Evolutionary conservation across 2,113 vertebrate genomes (phyloP), one percentile per base, ranked within the genome.

Genomic region (Perccottus glenii): DNA sequence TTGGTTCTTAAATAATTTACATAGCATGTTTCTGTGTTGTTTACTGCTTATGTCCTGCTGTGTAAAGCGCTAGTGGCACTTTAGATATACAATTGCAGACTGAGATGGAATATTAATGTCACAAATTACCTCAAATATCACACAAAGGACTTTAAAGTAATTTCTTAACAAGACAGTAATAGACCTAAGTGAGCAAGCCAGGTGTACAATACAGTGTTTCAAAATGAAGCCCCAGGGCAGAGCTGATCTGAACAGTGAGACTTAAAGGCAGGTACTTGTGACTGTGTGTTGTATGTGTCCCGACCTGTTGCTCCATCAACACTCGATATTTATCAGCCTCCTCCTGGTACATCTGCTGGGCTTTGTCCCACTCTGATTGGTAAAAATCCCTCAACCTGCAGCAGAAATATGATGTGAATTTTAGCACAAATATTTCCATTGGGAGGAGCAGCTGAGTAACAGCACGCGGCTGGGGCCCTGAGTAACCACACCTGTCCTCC

Each of bases 251-350:
- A 40, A 40, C 38, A 40, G 19, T 27, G 8, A 40, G 16, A 55
- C 1, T 0, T 11, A 11, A 46, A 11, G 10, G 12, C 12, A 46
- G 4, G 38, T 8, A 5, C 38, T 12, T 12, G 9, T 50, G 44
- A 32, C 38, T 7, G 15, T 56, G 7, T 60, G 65, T 44, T 16
- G 44, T 16, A 3, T 14, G 10, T 7, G 45, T 9, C 55, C 90
- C 48, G 36, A 98, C 98, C 96, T 98, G 95, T 67, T 96, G 93
- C 48, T 97, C 94, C 86, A 96, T 90, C 2, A 96, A 90, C 0
- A 73, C 75, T 64, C 95, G 94, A 46, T 92, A 96, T 57, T 92
- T 94, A 65, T 98, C 94, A 0, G 95, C 95, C 88, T 98, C 95
- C 67, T 95, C 93, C 60, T 98, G 94, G 75, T 97, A 98, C 43